phyloP scores from a whole-genome alignment of 2,888 invertebrate genomes.

The Scaptomyza tumidula region DNA sequence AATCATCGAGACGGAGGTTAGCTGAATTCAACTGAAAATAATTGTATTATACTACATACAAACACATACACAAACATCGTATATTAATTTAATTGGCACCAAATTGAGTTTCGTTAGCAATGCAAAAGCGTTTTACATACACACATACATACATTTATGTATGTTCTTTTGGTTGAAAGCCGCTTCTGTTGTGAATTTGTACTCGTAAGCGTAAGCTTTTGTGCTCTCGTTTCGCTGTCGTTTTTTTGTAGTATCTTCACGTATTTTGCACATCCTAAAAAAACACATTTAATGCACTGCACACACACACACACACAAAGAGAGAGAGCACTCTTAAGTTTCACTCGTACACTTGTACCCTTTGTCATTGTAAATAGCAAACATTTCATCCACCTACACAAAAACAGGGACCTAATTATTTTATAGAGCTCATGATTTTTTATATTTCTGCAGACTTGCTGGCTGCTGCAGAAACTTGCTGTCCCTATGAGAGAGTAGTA shows the following conservation, averaged over 20 bases:
- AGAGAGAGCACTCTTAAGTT: constrained; percentile 26
- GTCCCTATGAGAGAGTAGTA: constrained; percentile 17
- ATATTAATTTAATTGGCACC: constrained; percentile 62
- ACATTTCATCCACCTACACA: constrained; percentile 47
- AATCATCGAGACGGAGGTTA: constrained; percentile 97
- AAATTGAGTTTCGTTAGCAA: constrained; percentile 60
- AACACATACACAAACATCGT: constrained; percentile 12
- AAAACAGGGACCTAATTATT: constrained; percentile 64
- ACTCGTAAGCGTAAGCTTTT: constrained; percentile 39
- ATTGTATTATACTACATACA: constrained; percentile 24
- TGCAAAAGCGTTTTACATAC: constrained; percentile 47
- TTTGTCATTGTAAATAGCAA: constrained; percentile 66
- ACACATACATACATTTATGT: constrained; percentile 4
- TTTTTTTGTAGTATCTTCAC: constrained; percentile 33
- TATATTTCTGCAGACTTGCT: constrained; percentile 2
- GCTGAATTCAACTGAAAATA: constrained; percentile 53
- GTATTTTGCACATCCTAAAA: constrained; percentile 60
- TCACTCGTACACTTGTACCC: constrained; percentile 24
- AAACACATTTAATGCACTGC: constrained; percentile 52
- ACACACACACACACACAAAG: constrained; percentile 11
- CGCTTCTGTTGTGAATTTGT: constrained; percentile 46
- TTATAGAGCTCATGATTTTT: constrained; percentile 68
- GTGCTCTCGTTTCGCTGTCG: constrained; percentile 36
- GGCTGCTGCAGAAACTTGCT: constrained; percentile 14
- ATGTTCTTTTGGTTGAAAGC: constrained; percentile 45